Base-by-base conservation (phyloP, 2,797 vertebrate species). In the Odontamblyopus rebecca region DNA sequence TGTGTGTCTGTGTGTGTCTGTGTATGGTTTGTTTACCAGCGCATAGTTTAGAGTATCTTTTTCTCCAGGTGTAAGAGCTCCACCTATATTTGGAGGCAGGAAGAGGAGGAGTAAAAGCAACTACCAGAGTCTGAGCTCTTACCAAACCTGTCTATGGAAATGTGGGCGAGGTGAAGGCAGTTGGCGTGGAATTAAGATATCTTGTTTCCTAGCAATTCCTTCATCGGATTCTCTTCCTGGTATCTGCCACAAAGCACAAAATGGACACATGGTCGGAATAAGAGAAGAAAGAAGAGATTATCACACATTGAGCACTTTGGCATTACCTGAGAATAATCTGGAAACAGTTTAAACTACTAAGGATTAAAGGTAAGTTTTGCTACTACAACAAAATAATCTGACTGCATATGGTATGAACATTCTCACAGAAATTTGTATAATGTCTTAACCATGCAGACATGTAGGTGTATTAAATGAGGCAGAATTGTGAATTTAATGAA, bases 41-140 rank as follows among this genome's bases (percentile, higher is more conserved):
- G 61, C 70, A 54, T 66, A 62, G 50, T 41, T 71, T 30, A 59
- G 69, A 77, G 79, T 4, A 41, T 73, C 71, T 69, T 78, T n/a
- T 56, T 72, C 80, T 85, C 73, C 73, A 88, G 90, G 87, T 88
- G 84, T 79, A 64, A 59, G 70, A 69, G 86, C 87, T 83, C 79
- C 87, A 89, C 92, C 91, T 85, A 23, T 48, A 54, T 7, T 80
- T 7, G 13, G 63, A 81, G 79, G 85, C 85, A 84, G 86, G 78
- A 70, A 73, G 68, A 67, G 27, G 75, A 78, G 82, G 73, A 69
- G 66, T 67, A 18, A 53, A 62, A 72, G 5, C 59, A 13, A 69
- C 78, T 71, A 74, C 68, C 76, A 66, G 65, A 59, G 78, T 78
- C 64, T 79, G 57, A 72, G 27, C 69, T 77, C 38, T 71, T 59